Evolutionary conservation across 1,140 invertebrate species (phyloP), one percentile per base, ranked within the genome.

Genomic region (Leucophenga varia): DNA sequence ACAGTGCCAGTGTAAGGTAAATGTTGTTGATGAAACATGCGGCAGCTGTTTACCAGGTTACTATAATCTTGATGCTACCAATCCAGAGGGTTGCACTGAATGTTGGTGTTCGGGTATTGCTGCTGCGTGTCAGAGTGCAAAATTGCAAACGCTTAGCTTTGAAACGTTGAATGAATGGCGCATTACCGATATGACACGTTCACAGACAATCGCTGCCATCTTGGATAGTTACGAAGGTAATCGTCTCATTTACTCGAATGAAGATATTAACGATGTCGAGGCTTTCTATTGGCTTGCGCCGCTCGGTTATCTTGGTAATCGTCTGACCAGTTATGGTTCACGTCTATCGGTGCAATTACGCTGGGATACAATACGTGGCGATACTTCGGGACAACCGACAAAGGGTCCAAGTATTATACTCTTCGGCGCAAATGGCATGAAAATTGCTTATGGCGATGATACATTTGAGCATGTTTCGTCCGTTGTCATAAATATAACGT

Each of bases 41-140:
- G 85, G 91, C 34, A 76, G 78, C 12, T 99, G 96, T 74, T 88
- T 88, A 43, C 59, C 81, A 0, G 95, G 95, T 1, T 88, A 85
- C 75, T 98, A 90, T 74, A 87, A 90, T 32, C 77, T 98, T 43
- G 82, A 84, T 20, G 77, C 74, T 14, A 79, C 83, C 1, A 89
- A 96, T 74, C 78, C 84, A 1, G 80, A 87, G 13, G 96, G 96
- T 3, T 99, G 97, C 70, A 77, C 84, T 1, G 74, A 83, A 8
- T 98, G 96, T 76, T 96, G 90, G 78, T 99, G 96, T 76, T 97
- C 94, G 17, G 93, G 91, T 20, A 81, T 93, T 3, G 87, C 86
- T 2, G 76, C 79, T 16, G 77, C 79, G 21, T 98, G 96, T 63
- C 76, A 79, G 42, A 79, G 82, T 31, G 81, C 83, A 17, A 79